phyloP scores from a whole-genome alignment of 1,140 invertebrate species.

The Lasioglossum baleicum region DNA sequence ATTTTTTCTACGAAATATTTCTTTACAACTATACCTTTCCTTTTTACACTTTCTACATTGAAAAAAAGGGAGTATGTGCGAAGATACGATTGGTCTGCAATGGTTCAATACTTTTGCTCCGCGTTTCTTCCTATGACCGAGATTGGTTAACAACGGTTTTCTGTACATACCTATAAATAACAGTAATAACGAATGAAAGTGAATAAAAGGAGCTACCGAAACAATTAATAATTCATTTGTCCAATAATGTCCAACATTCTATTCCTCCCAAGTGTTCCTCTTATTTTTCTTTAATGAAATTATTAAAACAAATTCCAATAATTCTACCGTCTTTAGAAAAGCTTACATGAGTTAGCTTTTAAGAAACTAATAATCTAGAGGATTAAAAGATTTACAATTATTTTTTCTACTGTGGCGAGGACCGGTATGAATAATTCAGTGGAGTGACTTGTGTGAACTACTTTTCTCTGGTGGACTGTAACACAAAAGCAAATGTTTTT shows the following conservation, averaged over 20 bases:
- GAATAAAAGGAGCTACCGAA: constrained; percentile 76
- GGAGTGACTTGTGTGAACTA: too few species aligned
- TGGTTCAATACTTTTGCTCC: constrained; percentile 52
- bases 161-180: constrained; percentile 75
- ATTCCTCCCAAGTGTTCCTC: neutral
- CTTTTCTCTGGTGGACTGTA: too few species aligned
- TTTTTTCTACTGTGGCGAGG: too few species aligned
- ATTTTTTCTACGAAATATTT: constrained; percentile 62
- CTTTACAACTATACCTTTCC: constrained; percentile 46
- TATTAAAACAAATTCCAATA: too few species aligned
- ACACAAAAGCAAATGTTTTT: too few species aligned
- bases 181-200: constrained; percentile 72
- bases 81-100: constrained; percentile 54
- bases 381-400: too few species aligned
- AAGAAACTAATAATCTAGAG: too few species aligned
- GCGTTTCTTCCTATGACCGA: constrained; percentile 57
- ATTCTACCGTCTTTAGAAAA: too few species aligned
- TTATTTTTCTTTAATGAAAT: too few species aligned
- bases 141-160: constrained; percentile 72
- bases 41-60: constrained; percentile 64
- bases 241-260: neutral
- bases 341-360: too few species aligned
- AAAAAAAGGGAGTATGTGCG: constrained; percentile 22
- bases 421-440: too few species aligned
- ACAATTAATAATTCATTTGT: constrained; percentile 45